Base-by-base conservation (phyloP, 2,888 invertebrate genomes). In the Idaea biselata region DNA sequence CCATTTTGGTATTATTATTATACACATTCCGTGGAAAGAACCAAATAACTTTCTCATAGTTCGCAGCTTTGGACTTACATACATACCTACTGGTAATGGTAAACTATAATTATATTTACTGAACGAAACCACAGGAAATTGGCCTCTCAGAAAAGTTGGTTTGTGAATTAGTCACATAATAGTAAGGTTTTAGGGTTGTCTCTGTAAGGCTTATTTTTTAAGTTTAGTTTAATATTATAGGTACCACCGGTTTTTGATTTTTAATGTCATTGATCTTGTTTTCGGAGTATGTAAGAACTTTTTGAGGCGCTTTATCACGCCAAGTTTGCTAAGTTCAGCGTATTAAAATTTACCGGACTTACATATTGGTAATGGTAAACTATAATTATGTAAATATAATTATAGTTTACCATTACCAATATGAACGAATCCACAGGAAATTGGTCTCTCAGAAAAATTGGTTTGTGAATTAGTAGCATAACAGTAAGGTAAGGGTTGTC, bases 361-460 rank as follows among this genome's bases (percentile, higher is more conserved):
- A 25, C 68, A 68, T 58, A 70, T 69, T 66, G 71, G 73, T 75
- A 76, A 80, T 75, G 78, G 76, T 78, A 78, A 77, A 76, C 72
- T 70, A 75, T 79, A 76, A 77, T 82, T 80, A 79, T 66, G 66
- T 81, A n/a, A n/a, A n/a, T n/a, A n/a, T n/a, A n/a, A n/a, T n/a
- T n/a, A n/a, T n/a, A n/a, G n/a, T n/a, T n/a, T n/a, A n/a, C n/a
- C n/a, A n/a, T 80, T 80, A 77, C 69, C n/a, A n/a, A n/a, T n/a
- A n/a, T 76, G 78, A 78, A 77, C 75, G 78, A 75, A 82, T 79
- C 78, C 81, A 77, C 83, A 81, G 83, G 82, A 82, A 83, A 80
- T 79, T 55, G 55, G 17, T 6, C 55, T n/a, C 55, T n/a, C 17
- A 16, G 55, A 17, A 17, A n/a, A 55, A 16, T 8, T 55, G 16